phyloP scores from a whole-genome alignment of 2,113 vertebrate genomes.

The Jacana jacana region DNA sequence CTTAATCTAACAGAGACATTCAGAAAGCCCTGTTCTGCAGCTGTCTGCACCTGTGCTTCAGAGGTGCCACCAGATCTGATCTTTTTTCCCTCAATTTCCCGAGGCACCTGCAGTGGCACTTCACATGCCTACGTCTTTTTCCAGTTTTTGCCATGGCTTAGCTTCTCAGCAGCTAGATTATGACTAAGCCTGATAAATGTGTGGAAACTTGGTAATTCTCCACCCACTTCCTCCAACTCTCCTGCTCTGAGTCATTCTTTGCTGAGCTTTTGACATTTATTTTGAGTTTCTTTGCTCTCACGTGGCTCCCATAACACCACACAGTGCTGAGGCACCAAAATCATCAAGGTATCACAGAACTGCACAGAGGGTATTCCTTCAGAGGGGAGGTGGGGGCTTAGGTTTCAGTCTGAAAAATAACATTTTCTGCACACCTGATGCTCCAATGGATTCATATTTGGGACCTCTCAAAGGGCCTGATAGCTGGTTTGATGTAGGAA shows the following conservation, averaged over 20 bases:
- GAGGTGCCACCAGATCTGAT: background rate
- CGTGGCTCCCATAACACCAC: background rate
- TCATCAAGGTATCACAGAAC: background rate
- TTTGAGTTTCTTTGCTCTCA: conserved; percentile 8
- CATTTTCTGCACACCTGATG: background rate
- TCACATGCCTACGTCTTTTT: background rate
- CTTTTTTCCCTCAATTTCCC: background rate
- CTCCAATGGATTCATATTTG: background rate
- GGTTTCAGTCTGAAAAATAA: background rate
- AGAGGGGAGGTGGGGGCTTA: background rate
- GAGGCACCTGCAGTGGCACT: background rate
- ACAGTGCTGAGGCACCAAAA: background rate
- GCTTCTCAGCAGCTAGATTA: conserved; percentile 40
- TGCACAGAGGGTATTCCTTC: background rate
- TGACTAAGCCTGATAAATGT: conserved; percentile 56
- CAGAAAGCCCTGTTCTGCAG: background rate
- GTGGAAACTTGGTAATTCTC: conserved; percentile 58
- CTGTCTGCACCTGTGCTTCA: background rate
- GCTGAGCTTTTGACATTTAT: conserved; percentile 49
- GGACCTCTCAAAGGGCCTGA: background rate
- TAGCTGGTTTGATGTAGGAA: background rate
- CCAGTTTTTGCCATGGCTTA: background rate
- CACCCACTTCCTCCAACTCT: conserved; percentile 50
- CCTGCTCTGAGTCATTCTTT: conserved; percentile 53
- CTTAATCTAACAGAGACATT: background rate